Conservation (phyloP, 2,888 invertebrate species). For the Rhagonycha lutea region DNA sequence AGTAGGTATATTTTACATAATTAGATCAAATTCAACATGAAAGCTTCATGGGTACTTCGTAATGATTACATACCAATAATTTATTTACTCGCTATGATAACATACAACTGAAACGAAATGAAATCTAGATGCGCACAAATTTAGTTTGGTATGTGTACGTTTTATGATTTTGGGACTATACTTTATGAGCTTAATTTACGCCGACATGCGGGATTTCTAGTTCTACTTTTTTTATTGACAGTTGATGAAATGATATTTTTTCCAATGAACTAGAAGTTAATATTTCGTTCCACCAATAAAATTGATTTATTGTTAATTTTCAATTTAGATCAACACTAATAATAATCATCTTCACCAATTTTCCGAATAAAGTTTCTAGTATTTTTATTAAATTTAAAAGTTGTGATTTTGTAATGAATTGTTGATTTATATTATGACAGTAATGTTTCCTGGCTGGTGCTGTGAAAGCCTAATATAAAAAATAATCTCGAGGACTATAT, state of each 20-base stretch:
- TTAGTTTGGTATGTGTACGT: constrained; percentile 20
- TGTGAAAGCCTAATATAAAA: not conserved
- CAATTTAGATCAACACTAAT: not conserved
- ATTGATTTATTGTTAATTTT: not conserved
- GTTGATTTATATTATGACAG: not conserved
- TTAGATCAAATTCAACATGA: constrained; percentile 20
- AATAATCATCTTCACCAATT: not conserved
- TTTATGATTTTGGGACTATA: constrained; percentile 25
- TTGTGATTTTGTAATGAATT: not conserved
- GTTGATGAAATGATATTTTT: not conserved
- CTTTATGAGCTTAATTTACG: constrained; percentile 28
- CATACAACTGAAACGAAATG: constrained; percentile 18
- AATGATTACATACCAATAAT: constrained; percentile 25
- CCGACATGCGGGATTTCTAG: constrained; percentile 15
- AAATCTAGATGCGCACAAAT: constrained; percentile 23
- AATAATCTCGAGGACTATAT: not conserved
- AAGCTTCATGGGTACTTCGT: constrained; percentile 12
- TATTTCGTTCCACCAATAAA: not conserved
- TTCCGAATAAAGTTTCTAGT: not conserved
- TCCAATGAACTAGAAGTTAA: not conserved
- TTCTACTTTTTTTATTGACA: constrained; percentile 22
- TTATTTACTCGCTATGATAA: constrained; percentile 22
- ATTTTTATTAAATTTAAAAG: not conserved
- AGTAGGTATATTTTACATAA: constrained; percentile 18
- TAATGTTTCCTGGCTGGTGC: not conserved